These are phyloP conservation scores for Enteromius fasciolatus DNA, from an alignment of 2,797 vertebrate species.

Conservation along the genomic window DNA sequence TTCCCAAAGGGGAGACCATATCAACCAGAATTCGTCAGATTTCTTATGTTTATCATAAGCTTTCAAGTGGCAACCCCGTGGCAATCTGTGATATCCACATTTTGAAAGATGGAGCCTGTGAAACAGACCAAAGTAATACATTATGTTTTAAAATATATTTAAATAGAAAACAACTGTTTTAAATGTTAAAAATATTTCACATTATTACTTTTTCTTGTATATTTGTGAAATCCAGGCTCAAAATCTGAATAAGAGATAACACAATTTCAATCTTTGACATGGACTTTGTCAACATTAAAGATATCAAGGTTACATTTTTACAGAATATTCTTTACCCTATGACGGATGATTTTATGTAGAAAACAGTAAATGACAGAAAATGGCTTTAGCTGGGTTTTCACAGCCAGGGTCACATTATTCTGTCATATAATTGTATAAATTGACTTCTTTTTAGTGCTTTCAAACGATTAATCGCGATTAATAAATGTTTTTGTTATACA, in stretches of 20 bases:
- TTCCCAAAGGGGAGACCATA: too few relatives aligned
- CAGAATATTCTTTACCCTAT: neutral
- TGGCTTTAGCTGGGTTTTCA: too few relatives aligned
- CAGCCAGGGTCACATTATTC: neutral
- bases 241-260: neutral
- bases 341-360: too few relatives aligned
- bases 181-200: neutral
- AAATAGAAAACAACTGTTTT: neutral
- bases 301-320: neutral
- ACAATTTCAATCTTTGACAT: neutral
- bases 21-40: too few relatives aligned
- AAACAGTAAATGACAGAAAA: too few relatives aligned
- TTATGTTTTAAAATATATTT: neutral
- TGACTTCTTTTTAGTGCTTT: neutral
- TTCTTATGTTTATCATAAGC: too few relatives aligned
- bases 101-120: too few relatives aligned
- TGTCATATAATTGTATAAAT: neutral
- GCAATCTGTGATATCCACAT: too few relatives aligned
- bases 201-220: neutral
- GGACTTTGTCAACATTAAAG: neutral
- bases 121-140: neutral
- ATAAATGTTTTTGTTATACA: too few relatives aligned
- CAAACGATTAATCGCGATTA: too few relatives aligned
- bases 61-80: too few relatives aligned
- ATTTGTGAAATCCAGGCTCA: neutral